These are phyloP conservation scores for Drosophila prostipennis DNA, from an alignment of 2,888 invertebrate genomes.

Conservation along the genomic window DNA sequence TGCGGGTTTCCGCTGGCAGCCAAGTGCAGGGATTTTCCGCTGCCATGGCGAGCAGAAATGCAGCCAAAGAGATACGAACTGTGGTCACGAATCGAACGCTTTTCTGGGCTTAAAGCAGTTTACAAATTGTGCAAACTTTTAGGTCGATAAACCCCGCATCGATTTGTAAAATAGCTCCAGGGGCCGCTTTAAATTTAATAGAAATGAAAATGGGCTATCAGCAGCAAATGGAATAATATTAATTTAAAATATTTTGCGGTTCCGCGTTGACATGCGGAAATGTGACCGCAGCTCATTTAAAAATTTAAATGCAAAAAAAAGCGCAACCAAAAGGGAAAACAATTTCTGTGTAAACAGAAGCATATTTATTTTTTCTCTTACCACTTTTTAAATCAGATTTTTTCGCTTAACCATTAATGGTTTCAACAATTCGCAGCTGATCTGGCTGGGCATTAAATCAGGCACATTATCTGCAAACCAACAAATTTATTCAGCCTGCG, in stretches of 20 bases:
- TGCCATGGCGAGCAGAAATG: conserved; percentile 12
- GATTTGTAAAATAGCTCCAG: conserved; percentile 55
- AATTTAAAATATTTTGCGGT: conserved; percentile 57
- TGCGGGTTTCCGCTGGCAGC: conserved; percentile 51
- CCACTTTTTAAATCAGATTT: conserved; percentile 38
- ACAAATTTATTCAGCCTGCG: conserved; percentile 27
- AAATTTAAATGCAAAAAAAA: conserved; percentile 10
- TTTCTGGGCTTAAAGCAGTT: conserved; percentile 53
- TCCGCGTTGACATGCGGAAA: conserved; percentile 41
- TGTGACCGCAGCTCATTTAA: conserved; percentile 36
- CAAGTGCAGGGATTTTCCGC: conserved; percentile 66
- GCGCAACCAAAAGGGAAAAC: conserved; percentile 2
- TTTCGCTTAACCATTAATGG: conserved; percentile 39
- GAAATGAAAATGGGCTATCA: conserved; percentile 21
- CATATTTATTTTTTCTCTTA: conserved; percentile 2
- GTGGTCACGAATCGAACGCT: conserved; percentile 38
- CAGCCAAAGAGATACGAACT: conserved; percentile 48
- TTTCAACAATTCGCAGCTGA: conserved; percentile 26
- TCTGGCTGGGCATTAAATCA: conserved; percentile 32
- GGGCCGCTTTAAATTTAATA: conserved; percentile 15
- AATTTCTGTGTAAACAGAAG: conserved; percentile 6
- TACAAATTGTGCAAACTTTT: conserved; percentile 56
- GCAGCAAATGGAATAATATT: conserved; percentile 54
- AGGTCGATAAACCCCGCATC: conserved; percentile 55
- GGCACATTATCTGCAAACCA: conserved; percentile 25